Percentiles rank a stretch among this genome's conserved stretches.
Conservation (phyloP, 2,888 invertebrate species). For the Pristionchus exspectatus region DNA sequence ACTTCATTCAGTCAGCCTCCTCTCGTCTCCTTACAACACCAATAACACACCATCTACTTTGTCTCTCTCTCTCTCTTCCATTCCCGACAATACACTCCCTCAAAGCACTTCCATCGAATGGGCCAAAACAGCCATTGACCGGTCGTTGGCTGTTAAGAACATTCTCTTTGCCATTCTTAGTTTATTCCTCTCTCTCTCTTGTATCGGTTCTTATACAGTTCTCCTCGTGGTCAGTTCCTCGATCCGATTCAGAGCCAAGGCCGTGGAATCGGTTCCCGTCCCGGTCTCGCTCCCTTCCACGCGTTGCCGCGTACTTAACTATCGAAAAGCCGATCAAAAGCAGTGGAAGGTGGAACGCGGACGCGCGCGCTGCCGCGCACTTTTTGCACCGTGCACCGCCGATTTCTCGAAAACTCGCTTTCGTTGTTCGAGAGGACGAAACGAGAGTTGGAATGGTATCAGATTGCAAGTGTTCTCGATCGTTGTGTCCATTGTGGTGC, state of each 20-base stretch:
- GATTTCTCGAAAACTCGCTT: conserved; percentile 33
- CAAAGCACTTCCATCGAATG: conserved; percentile 8
- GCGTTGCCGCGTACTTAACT: conserved; percentile 38
- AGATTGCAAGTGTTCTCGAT: neutral
- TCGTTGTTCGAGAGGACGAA: conserved; percentile 1
- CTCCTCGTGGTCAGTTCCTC: neutral
- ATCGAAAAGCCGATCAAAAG: neutral
- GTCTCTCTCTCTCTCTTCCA: conserved; percentile 4
- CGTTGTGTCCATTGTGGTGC: neutral
- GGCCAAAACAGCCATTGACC: neutral
- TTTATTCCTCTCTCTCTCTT: neutral
- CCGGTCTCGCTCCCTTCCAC: conserved; percentile 15
- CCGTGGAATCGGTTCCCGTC: conserved; percentile 40
- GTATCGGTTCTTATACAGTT: conserved; percentile 25
- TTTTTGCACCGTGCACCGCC: neutral
- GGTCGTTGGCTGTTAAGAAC: neutral
- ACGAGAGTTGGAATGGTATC: conserved; percentile 18
- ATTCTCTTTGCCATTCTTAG: neutral
- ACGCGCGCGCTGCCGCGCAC: conserved; percentile 33
- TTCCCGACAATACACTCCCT: neutral
- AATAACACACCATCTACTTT: neutral
- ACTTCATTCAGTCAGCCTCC: neutral
- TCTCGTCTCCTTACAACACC: conserved; percentile 37
- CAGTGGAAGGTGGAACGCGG: conserved; percentile 7
- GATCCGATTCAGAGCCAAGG: conserved; percentile 18